Percentiles rank a stretch among this genome's conserved stretches.
Conservation (phyloP, 2,888 invertebrate genomes). For the Desoria tigrina region DNA sequence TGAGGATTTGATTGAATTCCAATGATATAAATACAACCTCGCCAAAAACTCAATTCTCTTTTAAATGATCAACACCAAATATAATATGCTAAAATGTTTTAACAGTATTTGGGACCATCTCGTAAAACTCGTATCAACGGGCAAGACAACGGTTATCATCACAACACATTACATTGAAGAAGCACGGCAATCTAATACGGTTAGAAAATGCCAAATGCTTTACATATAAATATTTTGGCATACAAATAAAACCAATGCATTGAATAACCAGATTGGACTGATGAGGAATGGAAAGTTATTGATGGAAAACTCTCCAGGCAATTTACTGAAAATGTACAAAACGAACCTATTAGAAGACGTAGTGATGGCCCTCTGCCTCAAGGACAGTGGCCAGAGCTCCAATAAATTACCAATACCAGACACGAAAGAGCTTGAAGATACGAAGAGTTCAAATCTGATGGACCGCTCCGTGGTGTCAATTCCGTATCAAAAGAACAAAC, state of each 20-base stretch:
- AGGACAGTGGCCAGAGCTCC: too few species aligned
- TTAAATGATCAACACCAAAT: too few species aligned
- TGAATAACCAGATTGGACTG: constrained; percentile 15
- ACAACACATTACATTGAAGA: constrained; percentile 48
- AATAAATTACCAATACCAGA: constrained; percentile 1
- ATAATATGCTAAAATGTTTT: too few species aligned
- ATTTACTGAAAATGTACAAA: constrained; percentile 30
- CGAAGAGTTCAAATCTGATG: too few species aligned
- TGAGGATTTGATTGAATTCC: constrained; percentile 10
- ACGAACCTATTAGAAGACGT: constrained; percentile 40
- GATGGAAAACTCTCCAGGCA: constrained; percentile 39
- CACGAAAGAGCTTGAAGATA: too few species aligned
- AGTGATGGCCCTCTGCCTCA: constrained; percentile 41
- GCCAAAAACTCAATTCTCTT: too few species aligned
- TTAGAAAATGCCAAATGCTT: too few species aligned
- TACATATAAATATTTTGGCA: too few species aligned
- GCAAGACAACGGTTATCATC: constrained; percentile 43
- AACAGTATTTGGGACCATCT: constrained; percentile 46
- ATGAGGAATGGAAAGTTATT: constrained; percentile 32
- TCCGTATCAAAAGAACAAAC: constrained; percentile 2
- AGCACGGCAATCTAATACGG: constrained; percentile 14
- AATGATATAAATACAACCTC: too few species aligned
- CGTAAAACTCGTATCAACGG: constrained; percentile 32
- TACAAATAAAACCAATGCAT: not conserved
- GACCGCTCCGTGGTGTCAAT: too few species aligned